Evolutionary conservation across 2,797 vertebrate species (phyloP).

Genomic region (Hydrocynus forskahlii): DNA sequence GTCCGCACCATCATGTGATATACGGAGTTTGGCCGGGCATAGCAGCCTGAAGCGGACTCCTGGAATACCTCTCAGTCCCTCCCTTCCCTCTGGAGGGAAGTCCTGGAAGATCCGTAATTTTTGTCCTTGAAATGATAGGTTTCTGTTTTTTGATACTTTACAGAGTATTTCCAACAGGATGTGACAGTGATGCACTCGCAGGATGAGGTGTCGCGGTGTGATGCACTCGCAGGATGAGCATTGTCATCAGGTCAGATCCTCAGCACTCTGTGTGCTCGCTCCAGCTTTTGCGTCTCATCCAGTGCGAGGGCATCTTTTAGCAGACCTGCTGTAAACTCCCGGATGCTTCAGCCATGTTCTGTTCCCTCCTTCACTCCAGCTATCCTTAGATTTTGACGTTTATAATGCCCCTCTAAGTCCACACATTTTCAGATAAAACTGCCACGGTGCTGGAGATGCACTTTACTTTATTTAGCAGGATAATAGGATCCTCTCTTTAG

Average conservation of each 20-base stretch:
- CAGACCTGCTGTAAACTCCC: not conserved
- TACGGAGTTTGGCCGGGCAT: constrained; percentile 1
- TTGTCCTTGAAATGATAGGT: not conserved
- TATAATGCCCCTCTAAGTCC: not conserved
- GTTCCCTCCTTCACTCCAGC: not conserved
- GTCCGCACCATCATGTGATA: not conserved
- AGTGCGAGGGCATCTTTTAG: not conserved
- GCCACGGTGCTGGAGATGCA: not conserved
- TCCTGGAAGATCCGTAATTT: constrained; percentile 17
- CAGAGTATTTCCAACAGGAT: not conserved
- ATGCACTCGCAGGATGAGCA: too few species aligned
- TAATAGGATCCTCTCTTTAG: too few species aligned
- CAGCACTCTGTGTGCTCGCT: not conserved
- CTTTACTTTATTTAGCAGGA: not conserved
- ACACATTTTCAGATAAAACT: not conserved
- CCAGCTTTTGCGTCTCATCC: not conserved
- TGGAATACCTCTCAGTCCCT: not conserved
- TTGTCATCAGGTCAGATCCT: not conserved
- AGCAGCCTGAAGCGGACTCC: not conserved
- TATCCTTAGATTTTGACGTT: not conserved
- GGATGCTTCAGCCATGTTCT: not conserved
- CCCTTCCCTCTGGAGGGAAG: not conserved
- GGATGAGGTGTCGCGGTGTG: not conserved
- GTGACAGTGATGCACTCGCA: not conserved
- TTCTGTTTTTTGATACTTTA: not conserved